These are phyloP conservation scores for Plemyria rubiginata DNA, from an alignment of 2,888 invertebrate genomes.

Conservation along the genomic window DNA sequence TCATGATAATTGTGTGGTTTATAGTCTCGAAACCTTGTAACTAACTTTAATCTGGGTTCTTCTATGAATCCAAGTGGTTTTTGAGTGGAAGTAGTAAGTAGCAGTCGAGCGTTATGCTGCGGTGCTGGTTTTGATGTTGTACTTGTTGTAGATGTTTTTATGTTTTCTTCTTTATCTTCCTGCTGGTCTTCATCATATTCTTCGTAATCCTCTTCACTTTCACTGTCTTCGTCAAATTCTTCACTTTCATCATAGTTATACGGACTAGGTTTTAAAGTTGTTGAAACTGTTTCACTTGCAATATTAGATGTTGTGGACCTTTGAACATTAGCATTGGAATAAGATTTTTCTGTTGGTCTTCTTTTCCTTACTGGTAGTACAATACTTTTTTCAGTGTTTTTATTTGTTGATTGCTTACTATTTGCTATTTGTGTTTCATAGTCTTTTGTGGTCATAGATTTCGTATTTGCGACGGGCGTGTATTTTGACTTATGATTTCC, in stretches of 20 bases:
- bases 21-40: conserved; percentile 66
- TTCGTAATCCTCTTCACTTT: conserved; percentile 59
- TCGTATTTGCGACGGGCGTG: conserved; percentile 66
- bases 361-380: conserved; percentile 33
- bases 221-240: conserved; percentile 36
- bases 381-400: conserved; percentile 31
- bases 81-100: conserved; percentile 49
- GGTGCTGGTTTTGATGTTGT: conserved; percentile 57
- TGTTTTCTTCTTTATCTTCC: conserved; percentile 41
- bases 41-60: conserved; percentile 57
- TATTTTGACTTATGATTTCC: conserved; percentile 68
- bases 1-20: conserved; percentile 42
- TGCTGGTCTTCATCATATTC: conserved; percentile 54
- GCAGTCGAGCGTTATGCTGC: conserved; percentile 49
- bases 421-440: conserved; percentile 55
- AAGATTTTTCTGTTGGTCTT: conserved; percentile 45
- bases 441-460: conserved; percentile 63
- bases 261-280: conserved; percentile 25
- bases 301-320: conserved; percentile 59
- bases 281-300: conserved; percentile 51
- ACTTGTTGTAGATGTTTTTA: conserved; percentile 50
- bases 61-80: conserved; percentile 46
- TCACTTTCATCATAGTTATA: conserved; percentile 7
- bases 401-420: conserved; percentile 30
- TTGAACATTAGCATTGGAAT: conserved; percentile 56